phyloP scores from a whole-genome alignment of 2,797 vertebrate genomes.

The Benthosema pterotum region DNA sequence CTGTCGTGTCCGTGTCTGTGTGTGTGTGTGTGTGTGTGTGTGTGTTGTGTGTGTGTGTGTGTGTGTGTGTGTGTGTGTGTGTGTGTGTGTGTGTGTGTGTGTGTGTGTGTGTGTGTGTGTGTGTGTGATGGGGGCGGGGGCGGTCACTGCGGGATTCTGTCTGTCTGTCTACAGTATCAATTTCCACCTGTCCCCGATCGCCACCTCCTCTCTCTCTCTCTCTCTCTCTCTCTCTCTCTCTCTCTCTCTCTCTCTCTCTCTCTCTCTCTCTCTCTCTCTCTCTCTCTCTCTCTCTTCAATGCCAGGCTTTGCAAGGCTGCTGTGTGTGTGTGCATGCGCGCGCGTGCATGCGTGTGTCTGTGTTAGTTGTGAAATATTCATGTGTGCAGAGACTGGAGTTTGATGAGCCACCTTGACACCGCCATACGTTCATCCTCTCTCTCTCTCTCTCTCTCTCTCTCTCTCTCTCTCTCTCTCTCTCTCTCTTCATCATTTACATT shows the following conservation, averaged over 20 bases:
- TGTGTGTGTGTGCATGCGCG: too few relatives aligned
- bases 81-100: too few relatives aligned
- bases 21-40: too few relatives aligned
- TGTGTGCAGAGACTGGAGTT: slow-evolving; percentile 41
- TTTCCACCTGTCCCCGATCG: slow-evolving; percentile 20
- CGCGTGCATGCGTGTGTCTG: too few relatives aligned
- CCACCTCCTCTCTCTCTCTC: slow-evolving; percentile 9
- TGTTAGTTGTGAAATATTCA: slow-evolving; percentile 65
- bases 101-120: too few relatives aligned
- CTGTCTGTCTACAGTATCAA: slow-evolving; percentile 10
- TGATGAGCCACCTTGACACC: slow-evolving; percentile 59
- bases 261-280: slow-evolving; percentile 29
- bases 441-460: too few relatives aligned
- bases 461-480: neutral
- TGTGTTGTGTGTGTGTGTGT: too few relatives aligned
- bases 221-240: slow-evolving; percentile 9
- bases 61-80: too few relatives aligned
- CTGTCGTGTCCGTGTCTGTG: slow-evolving; percentile 28
- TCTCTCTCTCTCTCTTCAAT: slow-evolving; percentile 33
- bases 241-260: slow-evolving; percentile 19
- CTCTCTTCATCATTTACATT: slow-evolving; percentile 56
- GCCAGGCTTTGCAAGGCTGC: slow-evolving; percentile 32
- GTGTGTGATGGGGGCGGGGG: too few relatives aligned
- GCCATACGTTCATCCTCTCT: too few relatives aligned
- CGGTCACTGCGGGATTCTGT: too few relatives aligned